Base-by-base conservation (phyloP, 2,797 vertebrate genomes). In the Pterois miles region DNA sequence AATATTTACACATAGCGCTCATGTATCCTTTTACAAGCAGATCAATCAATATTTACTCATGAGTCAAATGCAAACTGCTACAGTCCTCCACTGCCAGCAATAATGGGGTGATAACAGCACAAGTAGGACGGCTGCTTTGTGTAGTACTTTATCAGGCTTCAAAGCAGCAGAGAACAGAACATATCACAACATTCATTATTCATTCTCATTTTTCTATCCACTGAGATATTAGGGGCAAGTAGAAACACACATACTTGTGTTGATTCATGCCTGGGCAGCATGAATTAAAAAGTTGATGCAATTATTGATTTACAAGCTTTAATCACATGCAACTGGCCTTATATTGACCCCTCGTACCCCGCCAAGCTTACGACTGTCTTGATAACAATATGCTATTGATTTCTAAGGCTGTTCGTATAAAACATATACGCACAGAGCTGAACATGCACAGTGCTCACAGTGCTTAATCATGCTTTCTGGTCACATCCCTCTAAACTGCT, bases 11-110 rank as follows among this genome's bases (percentile, higher is more conserved):
- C 90, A 82, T 76, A 69, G 74, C 6, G 34, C 73, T 88, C 86
- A 85, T 89, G 81, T 90, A 92, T 91, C 88, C 84, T 88, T 77
- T 91, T 83, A 91, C 87, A 88, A 93, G 83, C 85, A 89, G 88
- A 93, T 93, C 85, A 86, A 94, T 95, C 91, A 89, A 92, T 94
- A 93, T 95, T 94, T 92, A 92, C 91, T 88, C 87, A 86, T 81
- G 90, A 90, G 89, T 84, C 84, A 94, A 95, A 93, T 66, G 82
- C 89, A 92, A 92, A 91, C 89, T 73, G 82, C 58, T 78, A 79
- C 88, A 89, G 83, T 81, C 84, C 80, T 79, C 59, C 62, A 63
- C 56, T 85, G 82, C 80, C 86, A 89, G 78, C 81, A 81, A 84
- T 89, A 88, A 87, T 80, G 38, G 82, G 82, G 63, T 74, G 77